Evolutionary conservation across 2,888 invertebrate genomes (phyloP), one percentile per base, ranked within the genome.

Genomic region (Plebejus anna): DNA sequence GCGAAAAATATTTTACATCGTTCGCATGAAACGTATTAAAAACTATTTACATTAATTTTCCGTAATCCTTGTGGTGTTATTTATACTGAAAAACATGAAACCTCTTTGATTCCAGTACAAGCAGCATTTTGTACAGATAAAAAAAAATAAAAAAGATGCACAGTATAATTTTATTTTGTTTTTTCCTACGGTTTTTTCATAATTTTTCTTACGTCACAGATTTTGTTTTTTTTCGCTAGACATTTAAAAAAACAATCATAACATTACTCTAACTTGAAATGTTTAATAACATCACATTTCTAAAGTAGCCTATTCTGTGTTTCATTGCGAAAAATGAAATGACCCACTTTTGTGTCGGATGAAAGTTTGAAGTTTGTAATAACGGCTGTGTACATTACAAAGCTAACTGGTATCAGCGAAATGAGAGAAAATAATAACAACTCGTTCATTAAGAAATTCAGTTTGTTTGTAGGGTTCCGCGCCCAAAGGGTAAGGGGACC

Each of bases 401-500:
- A 72, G 75, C 77, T 75, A 76, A 79, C 75, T 59, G 77, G 42
- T 79, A 77, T 77, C 78, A 79, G 75, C 70, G 75, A 78, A 79
- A 77, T 76, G 75, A 76, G 70, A 75, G 78, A 79, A 80, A 78
- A 77, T 76, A 77, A 79, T 79, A 79, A 78, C 76, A 78, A 78
- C 78, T 80, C 80, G 78, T 80, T 81, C 80, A 81, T 81, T 81
- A 79, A 72, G 75, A 76, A 78, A 78, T 77, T 77, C 78, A 77
- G 75, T 79, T 80, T 80, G 76, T 80, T 79, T 47, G 9, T 47
- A 11, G 11, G 47, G 47, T 47, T 47, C 47, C 47, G 42, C 6
- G 7, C 38, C 7, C 7, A 42, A 42, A 42, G 38, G 7, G 38
- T 42, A 42, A 42, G 38, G 38, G 38, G 38, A 42, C 38, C 38